phyloP scores from a whole-genome alignment of 2,113 vertebrate genomes.

The Corvus hawaiiensis region DNA sequence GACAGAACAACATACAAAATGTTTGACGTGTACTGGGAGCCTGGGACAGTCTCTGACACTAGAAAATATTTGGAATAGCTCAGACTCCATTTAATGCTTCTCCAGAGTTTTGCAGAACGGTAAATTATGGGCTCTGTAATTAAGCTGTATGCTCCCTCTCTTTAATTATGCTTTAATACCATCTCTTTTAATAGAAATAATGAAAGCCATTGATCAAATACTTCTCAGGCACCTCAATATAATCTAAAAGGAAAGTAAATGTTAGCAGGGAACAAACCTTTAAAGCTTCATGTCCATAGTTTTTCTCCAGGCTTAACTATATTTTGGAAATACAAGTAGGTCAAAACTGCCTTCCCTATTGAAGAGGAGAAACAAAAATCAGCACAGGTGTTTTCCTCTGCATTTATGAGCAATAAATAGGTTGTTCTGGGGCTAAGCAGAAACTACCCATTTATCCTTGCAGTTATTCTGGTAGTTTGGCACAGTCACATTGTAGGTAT shows the following conservation, averaged over 20 bases:
- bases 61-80: constrained; percentile 7
- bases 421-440: background rate
- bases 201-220: background rate
- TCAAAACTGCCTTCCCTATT: background rate
- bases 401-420: background rate
- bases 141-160: background rate
- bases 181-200: background rate
- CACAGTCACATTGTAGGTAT: accelerated
- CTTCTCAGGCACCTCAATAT: background rate
- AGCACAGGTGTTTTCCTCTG: background rate
- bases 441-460: background rate
- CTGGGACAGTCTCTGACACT: background rate
- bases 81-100: background rate
- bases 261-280: background rate
- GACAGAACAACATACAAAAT: constrained; percentile 29
- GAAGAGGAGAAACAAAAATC: background rate
- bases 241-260: background rate
- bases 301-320: background rate
- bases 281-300: background rate
- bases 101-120: background rate
- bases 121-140: background rate
- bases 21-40: background rate
- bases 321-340: background rate
- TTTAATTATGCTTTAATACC: background rate
- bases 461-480: background rate